These are phyloP conservation scores for Geococcyx californianus DNA, from an alignment of 2,113 vertebrate species.

Conservation along the genomic window DNA sequence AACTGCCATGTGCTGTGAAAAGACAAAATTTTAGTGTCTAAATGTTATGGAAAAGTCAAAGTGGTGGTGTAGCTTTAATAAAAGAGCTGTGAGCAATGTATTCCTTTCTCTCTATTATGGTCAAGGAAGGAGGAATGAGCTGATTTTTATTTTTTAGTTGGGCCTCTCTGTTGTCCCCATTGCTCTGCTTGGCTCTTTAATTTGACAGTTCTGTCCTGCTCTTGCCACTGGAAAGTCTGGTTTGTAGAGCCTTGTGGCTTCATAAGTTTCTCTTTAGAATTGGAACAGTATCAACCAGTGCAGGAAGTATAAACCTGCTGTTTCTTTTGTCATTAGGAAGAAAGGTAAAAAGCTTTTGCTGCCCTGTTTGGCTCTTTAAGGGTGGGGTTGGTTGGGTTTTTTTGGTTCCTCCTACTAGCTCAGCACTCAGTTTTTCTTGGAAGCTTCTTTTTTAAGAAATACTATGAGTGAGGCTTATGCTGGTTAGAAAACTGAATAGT, in stretches of 20 bases:
- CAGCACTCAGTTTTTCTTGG: neutral
- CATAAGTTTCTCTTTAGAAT: neutral
- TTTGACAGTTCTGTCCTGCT: neutral
- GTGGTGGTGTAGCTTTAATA: neutral
- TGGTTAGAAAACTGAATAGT: neutral
- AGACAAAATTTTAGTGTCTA: neutral
- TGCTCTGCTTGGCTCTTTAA: neutral
- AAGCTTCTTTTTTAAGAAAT: neutral
- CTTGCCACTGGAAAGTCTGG: neutral
- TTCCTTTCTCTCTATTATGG: neutral
- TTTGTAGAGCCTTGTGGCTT: neutral
- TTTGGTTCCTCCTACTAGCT: neutral
- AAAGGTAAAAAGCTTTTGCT: neutral
- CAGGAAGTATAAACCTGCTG: neutral
- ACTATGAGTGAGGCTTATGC: neutral
- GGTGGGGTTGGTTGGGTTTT: no score
- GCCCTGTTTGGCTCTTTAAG: neutral
- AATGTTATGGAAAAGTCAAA: neutral
- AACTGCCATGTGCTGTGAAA: neutral
- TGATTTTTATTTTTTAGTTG: neutral
- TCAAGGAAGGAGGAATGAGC: neutral
- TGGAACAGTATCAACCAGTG: neutral
- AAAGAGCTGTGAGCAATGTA: neutral
- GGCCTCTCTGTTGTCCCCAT: accelerated
- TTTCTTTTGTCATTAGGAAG: neutral